Conservation (phyloP, 2,888 invertebrate species). For the Macrophya annulata region DNA sequence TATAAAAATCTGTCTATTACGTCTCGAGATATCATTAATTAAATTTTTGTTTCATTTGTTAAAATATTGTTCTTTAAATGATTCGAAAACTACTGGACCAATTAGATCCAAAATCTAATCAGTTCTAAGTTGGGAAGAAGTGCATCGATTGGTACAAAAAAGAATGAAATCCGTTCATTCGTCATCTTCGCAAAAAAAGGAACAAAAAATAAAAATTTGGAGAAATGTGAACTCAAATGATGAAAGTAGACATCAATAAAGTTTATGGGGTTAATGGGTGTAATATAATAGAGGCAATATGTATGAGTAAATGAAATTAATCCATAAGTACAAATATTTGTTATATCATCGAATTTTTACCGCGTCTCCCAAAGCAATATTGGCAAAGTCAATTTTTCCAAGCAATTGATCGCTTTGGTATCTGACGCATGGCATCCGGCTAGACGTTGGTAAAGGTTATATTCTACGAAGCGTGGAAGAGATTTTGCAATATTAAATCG, state of each 20-base stretch:
- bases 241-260: background rate
- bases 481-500: conserved; percentile 52
- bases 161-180: no score
- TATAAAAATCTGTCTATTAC: no score
- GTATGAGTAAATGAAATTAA: conserved; percentile 35
- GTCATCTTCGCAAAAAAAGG: background rate
- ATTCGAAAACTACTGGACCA: no score
- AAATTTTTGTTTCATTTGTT: no score
- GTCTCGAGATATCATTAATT: no score
- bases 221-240: background rate
- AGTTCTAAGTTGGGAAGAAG: no score
- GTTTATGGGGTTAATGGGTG: background rate
- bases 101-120: no score
- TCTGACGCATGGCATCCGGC: conserved; percentile 41
- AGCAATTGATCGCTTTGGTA: conserved; percentile 40
- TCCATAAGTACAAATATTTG: background rate
- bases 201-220: background rate
- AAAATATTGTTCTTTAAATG: no score
- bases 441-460: background rate
- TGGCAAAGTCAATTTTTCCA: conserved; percentile 47
- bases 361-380: conserved; percentile 14
- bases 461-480: conserved; percentile 30
- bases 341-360: background rate
- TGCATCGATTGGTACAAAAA: no score
- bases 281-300: conserved; percentile 4